Evolutionary conservation across 1,140 invertebrate species (phyloP), one percentile per base, ranked within the genome.

Genomic region (Sycobia sp.): DNA sequence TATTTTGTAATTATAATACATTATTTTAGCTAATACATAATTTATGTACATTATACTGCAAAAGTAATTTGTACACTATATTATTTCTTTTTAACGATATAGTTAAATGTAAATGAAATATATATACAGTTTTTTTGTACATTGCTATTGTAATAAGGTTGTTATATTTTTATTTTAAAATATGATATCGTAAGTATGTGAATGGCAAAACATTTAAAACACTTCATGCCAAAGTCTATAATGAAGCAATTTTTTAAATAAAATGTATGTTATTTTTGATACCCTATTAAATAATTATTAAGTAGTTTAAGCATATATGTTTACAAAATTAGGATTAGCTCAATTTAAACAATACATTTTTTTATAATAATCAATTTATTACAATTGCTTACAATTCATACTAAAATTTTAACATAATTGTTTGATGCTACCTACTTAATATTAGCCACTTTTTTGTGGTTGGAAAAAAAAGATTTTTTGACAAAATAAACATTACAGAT

Each of bases 341-440:
- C n/a, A n/a, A n/a, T 9, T n/a, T 44, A 36, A 36, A 20, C 11
- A 59, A 50, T 38, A 50, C 18, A 39, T 49, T n/a, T 16, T 51
- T 51, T 18, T 22, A 43, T 43, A 27, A 43, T 49, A 56, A 62
- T 62, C 36, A 20, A 62, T 62, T 65, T 65, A 53, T 65, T 58
- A 65, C 29, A 44, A 53, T 54, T 4, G 32, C 43, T 58, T 53
- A 58, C 39, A 44, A 44, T 65, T 36, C 41, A 58, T 65, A 65
- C 38, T 65, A 65, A 65, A 58, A 59, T 53, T 46, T 20, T n/a
- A 53, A 53, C 32, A 65, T 27, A n/a, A 36, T 58, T 46, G 47
- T 29, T 41, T 46, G 25, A 63, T n/a, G n/a, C 32, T 64, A 64
- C 51, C 39, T 65, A 65, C 47, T 57, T 44, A 58, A 38, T 34